These are phyloP conservation scores for Esox masquinongy DNA, from an alignment of 2,797 vertebrate genomes.

Conservation along the genomic window DNA sequence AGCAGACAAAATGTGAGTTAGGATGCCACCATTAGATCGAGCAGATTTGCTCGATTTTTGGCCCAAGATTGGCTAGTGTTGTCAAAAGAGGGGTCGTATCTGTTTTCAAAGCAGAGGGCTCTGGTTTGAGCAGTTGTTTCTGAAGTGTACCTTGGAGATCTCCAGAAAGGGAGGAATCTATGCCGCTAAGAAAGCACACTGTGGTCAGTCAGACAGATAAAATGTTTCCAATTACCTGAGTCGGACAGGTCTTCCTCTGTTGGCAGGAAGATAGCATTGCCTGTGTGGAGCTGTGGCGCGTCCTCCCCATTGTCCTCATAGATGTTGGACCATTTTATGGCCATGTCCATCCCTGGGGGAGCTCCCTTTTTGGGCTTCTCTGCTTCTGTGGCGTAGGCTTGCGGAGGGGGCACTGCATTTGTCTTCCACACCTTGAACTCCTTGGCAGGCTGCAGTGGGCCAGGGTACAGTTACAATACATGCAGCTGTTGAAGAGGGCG, in stretches of 20 bases:
- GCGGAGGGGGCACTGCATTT: conserved; percentile 88
- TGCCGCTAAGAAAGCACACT: not conserved
- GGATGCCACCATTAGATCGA: too few species aligned
- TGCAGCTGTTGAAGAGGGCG: not conserved
- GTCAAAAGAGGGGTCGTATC: too few species aligned
- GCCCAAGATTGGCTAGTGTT: too few species aligned
- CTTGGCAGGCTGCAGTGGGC: conserved; percentile 76
- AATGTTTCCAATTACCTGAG: conserved; percentile 71
- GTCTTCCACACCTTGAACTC: conserved; percentile 91
- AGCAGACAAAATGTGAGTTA: too few species aligned
- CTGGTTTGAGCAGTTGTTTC: not conserved
- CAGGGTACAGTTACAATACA: not conserved
- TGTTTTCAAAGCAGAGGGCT: not conserved
- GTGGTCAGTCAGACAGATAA: not conserved
- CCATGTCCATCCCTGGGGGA: conserved; percentile 90
- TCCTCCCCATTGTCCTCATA: conserved; percentile 96
- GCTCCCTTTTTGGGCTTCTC: conserved; percentile 79
- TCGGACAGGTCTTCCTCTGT: conserved; percentile 70
- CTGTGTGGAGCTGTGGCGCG: conserved; percentile 77
- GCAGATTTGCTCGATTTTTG: not conserved
- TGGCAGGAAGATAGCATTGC: conserved; percentile 77
- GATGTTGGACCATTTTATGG: conserved; percentile 96
- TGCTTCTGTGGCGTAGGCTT: conserved; percentile 81
- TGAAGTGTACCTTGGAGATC: not conserved
- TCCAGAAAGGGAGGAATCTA: not conserved